Evolutionary conservation across 53 echinoderm and acorn worm genomes (phyloP).

Genomic region (Crossaster papposus): DNA sequence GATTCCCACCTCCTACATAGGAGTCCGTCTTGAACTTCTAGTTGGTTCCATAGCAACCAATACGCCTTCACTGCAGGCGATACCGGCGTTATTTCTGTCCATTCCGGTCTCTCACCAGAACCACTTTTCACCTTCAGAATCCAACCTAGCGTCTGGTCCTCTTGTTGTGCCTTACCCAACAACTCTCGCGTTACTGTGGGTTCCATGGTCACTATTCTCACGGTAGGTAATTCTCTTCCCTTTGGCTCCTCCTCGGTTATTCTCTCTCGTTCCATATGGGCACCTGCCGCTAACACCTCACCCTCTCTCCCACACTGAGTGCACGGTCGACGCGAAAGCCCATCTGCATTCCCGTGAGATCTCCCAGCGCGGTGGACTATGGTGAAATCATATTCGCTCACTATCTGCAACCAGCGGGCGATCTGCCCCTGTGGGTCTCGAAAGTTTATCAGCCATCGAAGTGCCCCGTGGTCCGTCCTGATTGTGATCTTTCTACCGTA

Average conservation of each 20-base stretch:
- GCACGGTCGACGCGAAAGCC: slow-evolving; percentile 36
- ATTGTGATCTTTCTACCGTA: slow-evolving; percentile 26
- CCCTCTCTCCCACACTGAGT: slow-evolving; percentile 17
- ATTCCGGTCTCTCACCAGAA: slow-evolving; percentile 12
- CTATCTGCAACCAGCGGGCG: slow-evolving; percentile 48
- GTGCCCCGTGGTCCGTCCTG: slow-evolving; percentile 36
- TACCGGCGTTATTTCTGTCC: slow-evolving; percentile 4
- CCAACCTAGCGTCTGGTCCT: slow-evolving; percentile 6
- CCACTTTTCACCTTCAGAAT: slow-evolving; percentile 11
- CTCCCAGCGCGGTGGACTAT: too few species aligned
- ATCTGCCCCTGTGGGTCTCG: slow-evolving; percentile 47
- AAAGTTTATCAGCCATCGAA: slow-evolving; percentile 40
- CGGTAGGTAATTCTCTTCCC: neutral
- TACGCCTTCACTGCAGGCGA: slow-evolving; percentile 29
- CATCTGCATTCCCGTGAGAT: slow-evolving; percentile 44
- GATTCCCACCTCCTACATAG: slow-evolving; percentile 52
- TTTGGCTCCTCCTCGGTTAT: neutral
- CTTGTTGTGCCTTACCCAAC: neutral
- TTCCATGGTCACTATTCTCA: slow-evolving; percentile 12
- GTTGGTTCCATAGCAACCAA: slow-evolving; percentile 44
- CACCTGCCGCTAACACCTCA: neutral
- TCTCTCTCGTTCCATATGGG: neutral
- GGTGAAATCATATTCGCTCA: slow-evolving; percentile 44
- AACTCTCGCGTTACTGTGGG: slow-evolving; percentile 13
- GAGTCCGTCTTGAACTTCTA: slow-evolving; percentile 31